Evolutionary conservation across 1,140 invertebrate genomes (phyloP).

Genomic region (Drosophila sp.): DNA sequence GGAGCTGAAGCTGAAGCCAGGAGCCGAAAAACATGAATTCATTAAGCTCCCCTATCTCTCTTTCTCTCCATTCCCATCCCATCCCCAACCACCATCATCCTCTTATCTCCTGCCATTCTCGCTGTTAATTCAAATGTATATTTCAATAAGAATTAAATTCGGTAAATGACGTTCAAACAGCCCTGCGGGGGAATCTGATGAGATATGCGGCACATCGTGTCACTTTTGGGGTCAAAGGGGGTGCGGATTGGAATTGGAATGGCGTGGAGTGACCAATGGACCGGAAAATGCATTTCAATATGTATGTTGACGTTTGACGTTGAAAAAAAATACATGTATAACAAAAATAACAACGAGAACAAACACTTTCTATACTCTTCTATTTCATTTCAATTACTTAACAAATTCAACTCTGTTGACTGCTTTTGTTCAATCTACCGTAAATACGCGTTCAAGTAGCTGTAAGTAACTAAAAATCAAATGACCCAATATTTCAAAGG

Average conservation of each 20-base stretch:
- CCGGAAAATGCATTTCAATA: conserved; percentile 7
- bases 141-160: conserved; percentile 73
- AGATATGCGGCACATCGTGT: neutral
- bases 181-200: conserved; percentile 29
- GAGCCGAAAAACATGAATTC: conserved; percentile 69
- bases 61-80: neutral
- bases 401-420: neutral
- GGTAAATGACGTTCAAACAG: conserved; percentile 65
- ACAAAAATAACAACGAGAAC: neutral
- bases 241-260: conserved; percentile 33
- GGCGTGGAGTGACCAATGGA: conserved; percentile 31
- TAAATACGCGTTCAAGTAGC: neutral
- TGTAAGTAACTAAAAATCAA: neutral
- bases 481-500: neutral
- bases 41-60: conserved; percentile 49
- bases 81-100: no score
- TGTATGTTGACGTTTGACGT: conserved; percentile 4
- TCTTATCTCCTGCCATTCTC: conserved; percentile 7
- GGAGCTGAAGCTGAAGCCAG: conserved; percentile 17
- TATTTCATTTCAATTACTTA: conserved; percentile 2
- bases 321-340: neutral
- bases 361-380: neutral
- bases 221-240: conserved; percentile 4
- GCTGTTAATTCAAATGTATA: conserved; percentile 61
- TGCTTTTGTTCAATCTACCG: conserved; percentile 1